Conservation (phyloP, 2,797 vertebrate genomes). For the Dermochelys coriacea region DNA sequence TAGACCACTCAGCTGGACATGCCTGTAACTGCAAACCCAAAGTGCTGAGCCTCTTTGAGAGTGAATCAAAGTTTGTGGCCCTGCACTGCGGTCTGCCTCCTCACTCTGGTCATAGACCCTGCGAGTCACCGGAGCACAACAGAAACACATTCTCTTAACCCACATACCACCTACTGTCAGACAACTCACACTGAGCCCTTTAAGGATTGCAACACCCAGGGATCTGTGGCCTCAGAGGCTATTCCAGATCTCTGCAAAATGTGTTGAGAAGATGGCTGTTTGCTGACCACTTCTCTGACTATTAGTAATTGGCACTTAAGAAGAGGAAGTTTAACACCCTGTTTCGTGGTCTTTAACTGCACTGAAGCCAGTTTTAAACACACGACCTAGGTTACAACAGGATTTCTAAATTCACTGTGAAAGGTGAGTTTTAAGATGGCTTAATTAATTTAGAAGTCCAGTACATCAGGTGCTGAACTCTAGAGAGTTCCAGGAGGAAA, state of each 20-base stretch:
- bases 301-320: too few relatives aligned
- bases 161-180: neutral
- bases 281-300: too few relatives aligned
- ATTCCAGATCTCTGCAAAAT: neutral
- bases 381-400: too few relatives aligned
- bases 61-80: neutral
- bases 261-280: neutral
- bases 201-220: neutral
- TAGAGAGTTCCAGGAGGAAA: neutral
- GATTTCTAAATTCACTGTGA: too few relatives aligned
- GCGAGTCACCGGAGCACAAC: neutral
- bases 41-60: neutral
- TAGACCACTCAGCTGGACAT: too few relatives aligned
- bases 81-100: neutral
- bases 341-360: neutral
- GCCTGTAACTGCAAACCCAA: neutral
- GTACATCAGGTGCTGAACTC: neutral
- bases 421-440: neutral
- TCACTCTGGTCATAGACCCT: neutral
- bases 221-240: too few relatives aligned
- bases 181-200: neutral
- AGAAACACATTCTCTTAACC: neutral
- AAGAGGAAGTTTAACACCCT: too few relatives aligned
- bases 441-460: neutral
- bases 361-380: neutral